phyloP scores from a whole-genome alignment of 2,888 invertebrate genomes.

The Pheosia tremula region DNA sequence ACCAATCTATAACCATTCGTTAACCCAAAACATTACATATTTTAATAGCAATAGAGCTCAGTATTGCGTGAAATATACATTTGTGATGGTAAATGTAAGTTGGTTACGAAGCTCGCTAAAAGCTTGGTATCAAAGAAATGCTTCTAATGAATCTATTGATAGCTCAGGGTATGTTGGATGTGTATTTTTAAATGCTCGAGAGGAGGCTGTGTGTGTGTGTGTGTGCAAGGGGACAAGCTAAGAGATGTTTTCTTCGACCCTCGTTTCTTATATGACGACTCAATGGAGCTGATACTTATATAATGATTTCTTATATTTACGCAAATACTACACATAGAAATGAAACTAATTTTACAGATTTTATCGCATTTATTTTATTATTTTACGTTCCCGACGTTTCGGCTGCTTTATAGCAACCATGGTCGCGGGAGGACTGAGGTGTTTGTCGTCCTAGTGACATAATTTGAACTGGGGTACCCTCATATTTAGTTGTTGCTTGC shows the following conservation, averaged over 20 bases:
- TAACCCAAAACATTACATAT: conserved; percentile 14
- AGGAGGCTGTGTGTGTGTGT: conserved; percentile 48
- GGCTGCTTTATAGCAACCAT: no score
- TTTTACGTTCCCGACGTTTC: no score
- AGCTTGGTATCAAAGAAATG: conserved; percentile 82
- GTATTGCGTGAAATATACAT: conserved; percentile 32
- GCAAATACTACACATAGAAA: no score
- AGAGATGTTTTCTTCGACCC: conserved; percentile 83
- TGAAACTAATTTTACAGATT: no score
- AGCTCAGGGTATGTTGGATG: conserved; percentile 69
- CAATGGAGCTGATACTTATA: conserved; percentile 51
- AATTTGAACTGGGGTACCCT: no score
- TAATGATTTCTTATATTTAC: neutral
- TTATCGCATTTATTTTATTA: no score
- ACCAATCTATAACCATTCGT: conserved; percentile 29
- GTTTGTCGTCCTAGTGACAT: no score
- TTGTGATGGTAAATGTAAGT: conserved; percentile 35
- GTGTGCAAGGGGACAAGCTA: conserved; percentile 73
- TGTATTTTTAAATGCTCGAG: conserved; percentile 74
- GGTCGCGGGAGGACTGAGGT: no score
- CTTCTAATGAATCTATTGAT: conserved; percentile 83
- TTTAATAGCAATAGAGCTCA: conserved; percentile 40
- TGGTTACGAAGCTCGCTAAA: conserved; percentile 67
- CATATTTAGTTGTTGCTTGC: no score
- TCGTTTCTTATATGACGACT: conserved; percentile 71